phyloP scores from a whole-genome alignment of 2,113 vertebrate genomes.

The Syrrhaptes paradoxus region DNA sequence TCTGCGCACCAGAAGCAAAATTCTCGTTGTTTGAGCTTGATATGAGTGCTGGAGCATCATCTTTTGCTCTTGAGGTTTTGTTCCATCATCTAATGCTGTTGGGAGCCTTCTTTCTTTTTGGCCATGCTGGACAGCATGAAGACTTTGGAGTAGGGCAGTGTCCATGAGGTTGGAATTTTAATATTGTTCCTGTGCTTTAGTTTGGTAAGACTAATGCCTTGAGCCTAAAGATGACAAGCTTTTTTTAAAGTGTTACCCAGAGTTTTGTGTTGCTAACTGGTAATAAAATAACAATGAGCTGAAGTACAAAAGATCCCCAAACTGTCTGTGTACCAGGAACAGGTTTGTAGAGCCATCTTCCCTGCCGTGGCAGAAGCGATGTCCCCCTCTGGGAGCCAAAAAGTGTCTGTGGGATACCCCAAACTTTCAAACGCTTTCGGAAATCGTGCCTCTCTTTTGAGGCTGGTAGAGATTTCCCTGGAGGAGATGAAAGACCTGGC shows the following conservation, averaged over 20 bases:
- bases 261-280: not conserved
- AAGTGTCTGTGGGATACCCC: not conserved
- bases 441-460: fast-evolving
- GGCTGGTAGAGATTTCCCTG: not conserved
- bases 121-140: fast-evolving
- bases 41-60: fast-evolving
- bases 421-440: fast-evolving
- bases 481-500: not conserved
- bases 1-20: not conserved
- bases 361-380: not conserved
- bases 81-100: not conserved
- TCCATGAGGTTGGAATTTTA: not conserved
- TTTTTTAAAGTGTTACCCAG: not conserved
- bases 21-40: fast-evolving
- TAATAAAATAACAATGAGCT: not conserved
- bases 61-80: not conserved
- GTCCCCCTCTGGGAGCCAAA: fast-evolving
- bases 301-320: not conserved
- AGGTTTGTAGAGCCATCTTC: not conserved
- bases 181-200: not conserved
- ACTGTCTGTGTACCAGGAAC: not conserved
- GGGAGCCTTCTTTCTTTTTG: fast-evolving
- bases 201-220: not conserved
- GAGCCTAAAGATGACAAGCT: not conserved
- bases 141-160: not conserved